Evolutionary conservation across 1,140 invertebrate species (phyloP), one percentile per base, ranked within the genome.

Genomic region (Holotrichia oblita): DNA sequence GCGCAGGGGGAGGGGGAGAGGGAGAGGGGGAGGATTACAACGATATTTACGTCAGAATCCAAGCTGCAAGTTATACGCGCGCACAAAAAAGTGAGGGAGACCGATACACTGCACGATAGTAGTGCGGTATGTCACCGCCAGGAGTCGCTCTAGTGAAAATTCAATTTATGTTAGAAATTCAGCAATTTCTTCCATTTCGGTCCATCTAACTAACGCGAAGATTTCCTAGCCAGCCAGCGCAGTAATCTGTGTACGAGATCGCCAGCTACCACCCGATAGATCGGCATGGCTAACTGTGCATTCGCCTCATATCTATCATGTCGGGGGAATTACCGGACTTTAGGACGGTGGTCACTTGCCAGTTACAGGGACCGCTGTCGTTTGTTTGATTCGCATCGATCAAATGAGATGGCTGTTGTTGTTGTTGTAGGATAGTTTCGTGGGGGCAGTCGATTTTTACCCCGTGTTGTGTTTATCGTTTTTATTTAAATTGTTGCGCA

Each of bases 141-240:
- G 81, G 76, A 79, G 73, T 79, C 82, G 81, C 69, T 83, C 81
- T 83, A 83, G 81, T 82, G 82, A 83, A 83, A 83, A 83, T 83
- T 83, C 82, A 82, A 83, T 83, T 83, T 83, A 83, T 82, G 81
- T 83, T 83, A 78, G 82, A 83, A 83, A 83, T 83, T 83, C 82
- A 80, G 82, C 82, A 82, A 83, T 82, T 83, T 79, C 77, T 80
- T 79, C 79, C 64, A 79, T 81, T 79, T 77, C 82, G 80, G 78
- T 83, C 81, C 81, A 83, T 83, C 82, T 82, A 80, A 78, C 82
- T 82, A 82, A 83, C 80, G 73, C 73, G 78, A 77, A 79, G 77
- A 55, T 78, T 78, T 77, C 42, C n/a, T 77, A 78, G 44, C 44
- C 22, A 44, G 6, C 55, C 80, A 64, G 10, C 3, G 17, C 6